Evolutionary conservation across 30 jellyfish, hydroid and myxozoan genomes (phyloP), one percentile per base, ranked within the genome.

Genomic region (Chrysaora quinquecirrha): DNA sequence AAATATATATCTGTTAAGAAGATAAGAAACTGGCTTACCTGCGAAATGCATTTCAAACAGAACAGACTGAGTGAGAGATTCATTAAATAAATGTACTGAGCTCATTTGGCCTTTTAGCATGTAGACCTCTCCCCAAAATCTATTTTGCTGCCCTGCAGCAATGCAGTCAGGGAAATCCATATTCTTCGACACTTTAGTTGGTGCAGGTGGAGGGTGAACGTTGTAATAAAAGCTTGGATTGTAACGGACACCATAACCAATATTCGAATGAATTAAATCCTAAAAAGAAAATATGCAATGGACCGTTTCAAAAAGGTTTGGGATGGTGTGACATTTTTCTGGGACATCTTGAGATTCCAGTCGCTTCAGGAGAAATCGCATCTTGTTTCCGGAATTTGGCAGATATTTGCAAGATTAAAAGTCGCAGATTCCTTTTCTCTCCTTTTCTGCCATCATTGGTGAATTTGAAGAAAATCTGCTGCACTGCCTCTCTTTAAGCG

Each of bases 71-170:
- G 50, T 68, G 25, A 90, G 48, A 0, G 96, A 84, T 11, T 90
- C 97, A 34, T 85, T 90, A 83, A 84, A 90, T 23, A 90, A 23
- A 30, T 62, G 68, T 30, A 90, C 81, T 24, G 97, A 84, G 70
- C 94, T 73, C 2, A 90, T 56, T 52, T 90, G 97, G 30, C 97
- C 97, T 65, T 84, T 90, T 23, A 90, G 86, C 61, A 62, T 76
- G 47, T 38, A 64, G 1, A 90, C 84, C 63, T 76, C 88, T 20
- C 97, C 97, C 97, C 97, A 90, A 22, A 71, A 56, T 18, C 38
- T 61, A 56, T 78, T 69, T 48, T 90, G 96, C 78, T 83, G 97
- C 2, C 96, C 97, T 50, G 96, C 93, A 78, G 90, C 90, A 35
- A 80, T 80, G 77, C 88, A 75, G 19, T 77, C 91, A 7, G 97